Evolutionary conservation across 2,888 invertebrate genomes (phyloP).

Genomic region (Lacanobia wlatinum): DNA sequence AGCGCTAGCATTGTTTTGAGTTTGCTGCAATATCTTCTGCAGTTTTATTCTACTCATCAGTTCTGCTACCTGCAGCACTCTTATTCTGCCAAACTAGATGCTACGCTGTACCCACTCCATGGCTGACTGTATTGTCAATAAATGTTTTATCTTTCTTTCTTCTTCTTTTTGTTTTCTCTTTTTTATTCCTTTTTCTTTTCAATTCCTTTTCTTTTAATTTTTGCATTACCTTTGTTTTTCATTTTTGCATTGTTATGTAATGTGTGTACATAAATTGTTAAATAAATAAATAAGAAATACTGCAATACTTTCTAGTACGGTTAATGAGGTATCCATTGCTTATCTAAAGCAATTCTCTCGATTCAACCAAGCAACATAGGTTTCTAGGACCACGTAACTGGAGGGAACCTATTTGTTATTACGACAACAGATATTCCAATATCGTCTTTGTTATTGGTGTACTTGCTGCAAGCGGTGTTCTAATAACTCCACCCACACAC

Average conservation of each 20-base stretch:
- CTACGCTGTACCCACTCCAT: too few species aligned
- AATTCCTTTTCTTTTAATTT: too few species aligned
- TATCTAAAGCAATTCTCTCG: background rate
- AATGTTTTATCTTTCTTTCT: too few species aligned
- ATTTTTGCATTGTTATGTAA: too few species aligned
- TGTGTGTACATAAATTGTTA: too few species aligned
- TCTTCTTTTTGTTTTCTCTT: too few species aligned
- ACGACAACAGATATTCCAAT: constrained; percentile 26
- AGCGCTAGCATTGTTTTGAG: background rate
- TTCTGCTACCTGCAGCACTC: too few species aligned
- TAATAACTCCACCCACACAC: constrained; percentile 19
- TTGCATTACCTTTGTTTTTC: too few species aligned
- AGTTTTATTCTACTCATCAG: background rate
- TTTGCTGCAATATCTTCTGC: background rate
- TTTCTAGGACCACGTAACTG: background rate
- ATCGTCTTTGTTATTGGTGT: constrained; percentile 22
- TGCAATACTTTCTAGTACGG: too few species aligned
- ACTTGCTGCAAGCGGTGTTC: constrained; percentile 24
- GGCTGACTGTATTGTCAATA: too few species aligned
- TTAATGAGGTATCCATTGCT: background rate
- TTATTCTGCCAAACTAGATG: background rate
- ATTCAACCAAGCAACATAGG: constrained; percentile 1
- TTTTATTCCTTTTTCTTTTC: too few species aligned
- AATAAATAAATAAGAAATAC: too few species aligned
- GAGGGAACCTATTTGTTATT: background rate